Percentiles rank a stretch among this genome's conserved stretches.
Evolutionary conservation across 2,113 vertebrate species (phyloP).

Genomic region (Haplochromis burtoni): DNA sequence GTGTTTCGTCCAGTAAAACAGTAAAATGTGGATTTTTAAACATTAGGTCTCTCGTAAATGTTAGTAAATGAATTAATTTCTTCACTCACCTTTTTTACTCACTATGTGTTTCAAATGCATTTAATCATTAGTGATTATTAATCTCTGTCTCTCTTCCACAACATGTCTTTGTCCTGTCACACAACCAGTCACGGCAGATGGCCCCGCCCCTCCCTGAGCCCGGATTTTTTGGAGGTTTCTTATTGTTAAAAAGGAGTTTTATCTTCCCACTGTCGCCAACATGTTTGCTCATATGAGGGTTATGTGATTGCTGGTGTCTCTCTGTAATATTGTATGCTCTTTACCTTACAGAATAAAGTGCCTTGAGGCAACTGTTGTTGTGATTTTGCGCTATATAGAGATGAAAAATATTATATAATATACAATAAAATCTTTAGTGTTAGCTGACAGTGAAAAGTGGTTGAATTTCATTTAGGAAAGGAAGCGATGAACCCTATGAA

Average conservation of each 20-base stretch:
- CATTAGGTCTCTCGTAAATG: background rate
- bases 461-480: background rate
- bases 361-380: background rate
- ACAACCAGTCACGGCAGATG: background rate
- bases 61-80: background rate
- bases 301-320: background rate
- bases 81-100: background rate
- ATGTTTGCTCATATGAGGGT: background rate
- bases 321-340: background rate
- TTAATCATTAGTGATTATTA: background rate
- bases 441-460: background rate
- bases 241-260: background rate
- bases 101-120: background rate
- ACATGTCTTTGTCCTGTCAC: background rate
- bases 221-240: background rate
- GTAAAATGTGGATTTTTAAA: background rate
- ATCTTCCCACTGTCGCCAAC: background rate
- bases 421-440: background rate
- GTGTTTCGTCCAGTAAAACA: accelerated
- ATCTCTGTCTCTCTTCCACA: background rate
- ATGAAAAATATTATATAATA: background rate
- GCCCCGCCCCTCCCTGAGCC: background rate
- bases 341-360: background rate
- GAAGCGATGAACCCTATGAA: background rate
- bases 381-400: accelerated